Percentiles rank a stretch among this genome's conserved stretches.
These are phyloP conservation scores for Phenganax marumi DNA, from an alignment of 92 coral and sea anemone species.

Conservation along the genomic window DNA sequence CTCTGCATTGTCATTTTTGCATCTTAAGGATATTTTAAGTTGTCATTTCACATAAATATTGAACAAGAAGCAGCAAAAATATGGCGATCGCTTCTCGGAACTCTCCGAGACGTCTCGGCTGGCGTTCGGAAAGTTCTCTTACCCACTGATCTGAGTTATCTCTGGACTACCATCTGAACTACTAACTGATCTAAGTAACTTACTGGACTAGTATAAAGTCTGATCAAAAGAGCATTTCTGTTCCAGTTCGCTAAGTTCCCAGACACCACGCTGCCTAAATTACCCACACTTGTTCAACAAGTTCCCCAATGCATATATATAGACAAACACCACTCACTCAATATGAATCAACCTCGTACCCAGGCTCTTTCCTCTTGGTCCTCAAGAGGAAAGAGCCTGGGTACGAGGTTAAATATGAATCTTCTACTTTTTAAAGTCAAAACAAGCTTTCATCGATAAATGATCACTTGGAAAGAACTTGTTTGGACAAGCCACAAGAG, in stretches of 20 bases:
- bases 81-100: slow-evolving; percentile 23
- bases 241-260: no score
- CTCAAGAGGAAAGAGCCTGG: not conserved
- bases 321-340: no score
- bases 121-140: not conserved
- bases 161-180: no score
- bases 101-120: not conserved
- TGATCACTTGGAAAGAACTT: slow-evolving; percentile 77
- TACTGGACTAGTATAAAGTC: no score
- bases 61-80: not conserved
- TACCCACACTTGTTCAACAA: no score
- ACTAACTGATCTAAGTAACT: no score
- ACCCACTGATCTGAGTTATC: not conserved
- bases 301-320: no score
- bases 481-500: slow-evolving; percentile 63
- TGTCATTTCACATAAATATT: slow-evolving; percentile 16
- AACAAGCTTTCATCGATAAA: slow-evolving; percentile 69
- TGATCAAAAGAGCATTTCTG: no score
- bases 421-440: slow-evolving; percentile 35
- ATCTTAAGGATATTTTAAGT: slow-evolving; percentile 18
- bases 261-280: no score
- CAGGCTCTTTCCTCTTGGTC: not conserved
- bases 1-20: slow-evolving; percentile 86
- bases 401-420: not conserved
- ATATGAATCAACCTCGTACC: not conserved